Base-by-base conservation (phyloP, 92 coral and sea anemone species). In the Hydrozoanthus gracilis region DNA sequence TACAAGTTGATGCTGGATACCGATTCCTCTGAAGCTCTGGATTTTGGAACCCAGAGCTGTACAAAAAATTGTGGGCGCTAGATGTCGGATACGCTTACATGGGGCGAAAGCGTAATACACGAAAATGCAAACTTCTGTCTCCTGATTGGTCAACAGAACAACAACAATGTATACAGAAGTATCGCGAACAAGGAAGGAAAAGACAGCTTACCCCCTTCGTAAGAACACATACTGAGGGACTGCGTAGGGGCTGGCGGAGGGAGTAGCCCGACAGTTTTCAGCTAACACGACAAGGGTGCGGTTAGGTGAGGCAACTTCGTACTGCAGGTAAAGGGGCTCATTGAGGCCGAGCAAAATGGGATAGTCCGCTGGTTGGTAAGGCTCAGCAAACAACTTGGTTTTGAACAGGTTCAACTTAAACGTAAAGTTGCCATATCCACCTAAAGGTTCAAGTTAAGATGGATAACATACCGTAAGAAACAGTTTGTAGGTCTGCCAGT, bases 201-300 rank as follows among this genome's bases (percentile, higher is more conserved):
- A 1, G 3, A 64, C 20, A 68, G 44, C 92, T 46, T 17, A 89
- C 92, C 92, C 92, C 4, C 86, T 85, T 52, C 82, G 86, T 51
- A 89, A 74, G 50, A 89, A 83, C 8, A 44, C 55, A 79, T 89
- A 89, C 49, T 89, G 86, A 44, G 92, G 92, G 70, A 77, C 82
- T 5, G 92, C 86, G 15, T 89, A 85, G n/a, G 74, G 80, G 35
- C 86, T 89, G 6, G 73, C 16, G 8, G 44, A 50, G 20, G 86
- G 86, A 3, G 92, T 89, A 61, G 92, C 92, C 44, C 45, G 67
- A 35, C 92, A 89, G 60, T 71, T 89, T 65, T 77, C 89, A 17
- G 92, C 92, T 77, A 89, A 83, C n/a, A 89, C 87, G 11, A 66
- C 86, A 39, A 89, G 88, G 58, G 74, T 79, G 55, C 74, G 72